phyloP scores from a whole-genome alignment of 1,140 invertebrate species.

The Limonius californicus region DNA sequence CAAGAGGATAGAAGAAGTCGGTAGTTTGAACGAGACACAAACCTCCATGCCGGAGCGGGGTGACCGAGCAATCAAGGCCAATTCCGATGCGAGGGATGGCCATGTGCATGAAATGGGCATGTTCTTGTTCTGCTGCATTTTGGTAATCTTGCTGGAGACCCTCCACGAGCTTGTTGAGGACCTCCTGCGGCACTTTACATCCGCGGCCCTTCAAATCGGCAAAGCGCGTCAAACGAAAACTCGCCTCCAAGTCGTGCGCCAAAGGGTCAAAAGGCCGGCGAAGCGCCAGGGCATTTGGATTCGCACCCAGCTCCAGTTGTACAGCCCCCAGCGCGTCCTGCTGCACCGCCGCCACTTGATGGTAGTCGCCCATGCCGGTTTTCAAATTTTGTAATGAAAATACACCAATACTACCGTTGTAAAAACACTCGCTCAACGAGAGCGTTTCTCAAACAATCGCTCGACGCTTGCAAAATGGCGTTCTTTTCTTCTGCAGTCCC shows the following conservation, averaged over 20 bases:
- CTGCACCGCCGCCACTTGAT: conserved; percentile 53
- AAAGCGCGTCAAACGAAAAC: conserved; percentile 94
- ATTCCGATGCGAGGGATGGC: conserved; percentile 82
- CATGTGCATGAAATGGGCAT: conserved; percentile 84
- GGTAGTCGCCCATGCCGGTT: conserved; percentile 47
- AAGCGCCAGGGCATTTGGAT: conserved; percentile 73
- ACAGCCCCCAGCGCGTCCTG: conserved; percentile 74
- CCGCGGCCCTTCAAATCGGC: conserved; percentile 98
- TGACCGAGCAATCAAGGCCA: conserved; percentile 66
- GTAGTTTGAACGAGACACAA: conserved; percentile 96
- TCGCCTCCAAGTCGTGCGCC: conserved; percentile 89
- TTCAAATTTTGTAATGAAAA: conserved; percentile 37
- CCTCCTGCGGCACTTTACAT: conserved; percentile 98
- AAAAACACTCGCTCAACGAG: conserved; percentile 43
- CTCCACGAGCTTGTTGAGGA: conserved; percentile 92
- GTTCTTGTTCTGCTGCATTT: conserved; percentile 73
- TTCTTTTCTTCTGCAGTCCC: conserved; percentile 30
- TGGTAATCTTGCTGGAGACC: conserved; percentile 88
- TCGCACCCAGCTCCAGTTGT: conserved; percentile 78
- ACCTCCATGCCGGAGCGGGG: conserved; percentile 87
- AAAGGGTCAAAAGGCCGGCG: conserved; percentile 92
- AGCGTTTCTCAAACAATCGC: conserved; percentile 48
- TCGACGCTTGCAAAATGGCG: conserved; percentile 46
- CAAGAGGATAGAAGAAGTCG: conserved; percentile 97
- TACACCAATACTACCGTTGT: conserved; percentile 42